These are phyloP conservation scores for Drosophila austrosaltans DNA, from an alignment of 2,888 invertebrate genomes.

Conservation along the genomic window DNA sequence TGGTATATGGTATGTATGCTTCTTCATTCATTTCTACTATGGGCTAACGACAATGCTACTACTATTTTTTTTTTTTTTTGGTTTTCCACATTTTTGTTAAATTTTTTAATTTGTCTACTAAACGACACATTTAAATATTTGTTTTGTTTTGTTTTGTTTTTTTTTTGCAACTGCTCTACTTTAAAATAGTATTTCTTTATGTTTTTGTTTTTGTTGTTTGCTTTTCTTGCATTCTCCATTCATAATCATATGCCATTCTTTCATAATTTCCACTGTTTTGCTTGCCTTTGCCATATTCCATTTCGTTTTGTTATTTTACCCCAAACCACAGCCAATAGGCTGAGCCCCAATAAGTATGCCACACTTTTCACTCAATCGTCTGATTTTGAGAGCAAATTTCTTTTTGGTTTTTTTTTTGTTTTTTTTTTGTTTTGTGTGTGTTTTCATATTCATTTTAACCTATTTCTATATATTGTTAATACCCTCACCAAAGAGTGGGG, in stretches of 20 bases:
- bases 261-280: conserved; percentile 33
- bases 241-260: conserved; percentile 35
- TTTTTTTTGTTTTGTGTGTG: conserved; percentile 24
- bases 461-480: background rate
- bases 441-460: conserved; percentile 11
- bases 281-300: conserved; percentile 23
- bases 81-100: conserved; percentile 1
- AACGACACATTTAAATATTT: conserved; percentile 78
- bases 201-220: conserved; percentile 34
- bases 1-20: conserved; percentile 63
- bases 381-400: conserved; percentile 40
- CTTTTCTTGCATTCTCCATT: conserved; percentile 26
- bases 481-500: background rate
- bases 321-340: conserved; percentile 71
- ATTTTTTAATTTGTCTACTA: conserved; percentile 56
- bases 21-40: conserved; percentile 55
- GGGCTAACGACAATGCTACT: conserved; percentile 76
- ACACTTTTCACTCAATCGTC: conserved; percentile 53
- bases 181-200: conserved; percentile 70
- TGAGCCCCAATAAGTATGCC: conserved; percentile 59
- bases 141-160: conserved; percentile 44
- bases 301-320: conserved; percentile 16
- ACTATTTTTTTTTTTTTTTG: conserved; percentile 49
- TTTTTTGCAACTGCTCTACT: conserved; percentile 74
- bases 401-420: conserved; percentile 18